phyloP scores from a whole-genome alignment of 2,797 vertebrate genomes.

The Sebastes iracundus region DNA sequence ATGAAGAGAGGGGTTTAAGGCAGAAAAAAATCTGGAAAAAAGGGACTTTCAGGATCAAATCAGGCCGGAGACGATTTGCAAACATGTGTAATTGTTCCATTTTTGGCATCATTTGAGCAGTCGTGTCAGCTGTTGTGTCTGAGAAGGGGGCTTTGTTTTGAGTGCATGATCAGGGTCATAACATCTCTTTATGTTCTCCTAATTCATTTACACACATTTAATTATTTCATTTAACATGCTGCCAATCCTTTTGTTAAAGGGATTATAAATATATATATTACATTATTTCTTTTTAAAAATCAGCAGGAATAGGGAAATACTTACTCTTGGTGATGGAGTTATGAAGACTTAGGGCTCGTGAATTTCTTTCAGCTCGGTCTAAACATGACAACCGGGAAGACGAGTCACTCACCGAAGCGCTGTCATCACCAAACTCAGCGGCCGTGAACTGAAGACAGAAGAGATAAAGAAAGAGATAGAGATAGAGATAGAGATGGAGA shows the following conservation, averaged over 20 bases:
- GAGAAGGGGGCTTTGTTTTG: slow-evolving; percentile 22
- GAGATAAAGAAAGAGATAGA: background rate
- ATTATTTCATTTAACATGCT: background rate
- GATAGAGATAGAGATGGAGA: background rate
- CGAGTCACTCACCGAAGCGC: slow-evolving; percentile 78
- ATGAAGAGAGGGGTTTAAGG: slow-evolving; percentile 66
- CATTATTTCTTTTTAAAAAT: background rate
- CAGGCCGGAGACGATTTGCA: slow-evolving; percentile 51
- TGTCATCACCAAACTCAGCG: slow-evolving; percentile 74
- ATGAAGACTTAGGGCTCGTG: slow-evolving; percentile 87
- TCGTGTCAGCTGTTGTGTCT: slow-evolving; percentile 44
- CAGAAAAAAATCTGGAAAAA: slow-evolving; percentile 55
- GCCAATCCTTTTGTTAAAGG: background rate
- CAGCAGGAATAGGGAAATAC: background rate
- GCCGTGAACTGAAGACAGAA: slow-evolving; percentile 66
- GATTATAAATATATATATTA: background rate
- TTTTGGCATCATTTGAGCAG: slow-evolving; percentile 40
- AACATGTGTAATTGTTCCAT: slow-evolving; percentile 62
- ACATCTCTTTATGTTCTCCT: background rate
- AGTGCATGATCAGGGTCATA: slow-evolving; percentile 26
- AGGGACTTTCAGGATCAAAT: slow-evolving; percentile 63
- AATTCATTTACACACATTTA: background rate
- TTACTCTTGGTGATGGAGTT: slow-evolving; percentile 85
- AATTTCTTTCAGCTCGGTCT: slow-evolving; percentile 84
- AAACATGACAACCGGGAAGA: slow-evolving; percentile 64